phyloP scores from a whole-genome alignment of 2,113 vertebrate genomes.

The Gnathonemus echidnorhynchus region DNA sequence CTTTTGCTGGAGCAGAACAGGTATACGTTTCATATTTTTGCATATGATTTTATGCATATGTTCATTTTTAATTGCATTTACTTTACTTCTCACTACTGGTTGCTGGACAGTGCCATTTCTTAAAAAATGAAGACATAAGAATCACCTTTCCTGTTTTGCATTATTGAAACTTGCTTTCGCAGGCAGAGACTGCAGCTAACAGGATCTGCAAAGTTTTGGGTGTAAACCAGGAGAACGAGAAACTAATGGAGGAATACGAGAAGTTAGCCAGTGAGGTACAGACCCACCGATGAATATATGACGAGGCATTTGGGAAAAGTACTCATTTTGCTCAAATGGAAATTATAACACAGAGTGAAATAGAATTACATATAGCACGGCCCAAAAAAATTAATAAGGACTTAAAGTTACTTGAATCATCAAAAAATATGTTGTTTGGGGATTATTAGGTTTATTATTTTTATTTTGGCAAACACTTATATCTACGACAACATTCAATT shows the following conservation, averaged over 20 bases:
- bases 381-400: background rate
- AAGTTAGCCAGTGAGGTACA: constrained; percentile 95
- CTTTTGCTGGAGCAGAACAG: constrained; percentile 98
- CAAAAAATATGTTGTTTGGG: background rate
- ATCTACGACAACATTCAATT: background rate
- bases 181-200: constrained; percentile 98
- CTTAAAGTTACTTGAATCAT: background rate
- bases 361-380: background rate
- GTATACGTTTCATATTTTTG: constrained; percentile 49
- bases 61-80: background rate
- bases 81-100: background rate
- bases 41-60: background rate
- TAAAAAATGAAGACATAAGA: background rate
- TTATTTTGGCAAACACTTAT: background rate
- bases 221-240: constrained; percentile 98
- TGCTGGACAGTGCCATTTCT: background rate
- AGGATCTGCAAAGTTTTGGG: constrained; percentile 96
- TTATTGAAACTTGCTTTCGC: background rate
- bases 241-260: constrained; percentile 98
- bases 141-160: background rate
- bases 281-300: background rate
- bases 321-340: background rate
- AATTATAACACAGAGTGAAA: background rate
- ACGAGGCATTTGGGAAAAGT: background rate
- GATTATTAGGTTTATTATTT: background rate